phyloP scores from a whole-genome alignment of 1,140 invertebrate genomes.

The Zaprionus taronus region DNA sequence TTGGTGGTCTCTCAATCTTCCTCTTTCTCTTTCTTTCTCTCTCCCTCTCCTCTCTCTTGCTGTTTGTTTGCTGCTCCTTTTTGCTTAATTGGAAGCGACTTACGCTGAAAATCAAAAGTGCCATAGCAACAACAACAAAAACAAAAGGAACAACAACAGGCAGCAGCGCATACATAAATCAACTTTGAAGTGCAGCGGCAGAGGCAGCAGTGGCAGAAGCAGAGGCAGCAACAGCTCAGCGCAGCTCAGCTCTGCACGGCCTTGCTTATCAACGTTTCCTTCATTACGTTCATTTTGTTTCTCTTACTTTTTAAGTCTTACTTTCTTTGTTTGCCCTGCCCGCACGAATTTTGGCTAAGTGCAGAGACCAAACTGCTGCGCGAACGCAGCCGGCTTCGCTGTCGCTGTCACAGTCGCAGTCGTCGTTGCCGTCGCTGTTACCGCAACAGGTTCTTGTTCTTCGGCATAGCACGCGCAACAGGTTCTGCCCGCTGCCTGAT shows the following conservation, averaged over 20 bases:
- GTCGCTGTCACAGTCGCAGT: slow-evolving; percentile 57
- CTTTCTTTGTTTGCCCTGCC: slow-evolving; percentile 71
- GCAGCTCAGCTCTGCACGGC: slow-evolving; percentile 50
- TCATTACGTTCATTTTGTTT: slow-evolving; percentile 52
- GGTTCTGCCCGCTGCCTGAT: slow-evolving; percentile 61
- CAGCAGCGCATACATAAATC: slow-evolving; percentile 63
- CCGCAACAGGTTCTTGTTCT: slow-evolving; percentile 77
- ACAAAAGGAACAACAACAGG: slow-evolving; percentile 15
- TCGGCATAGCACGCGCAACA: slow-evolving; percentile 67
- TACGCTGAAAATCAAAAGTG: slow-evolving; percentile 77
- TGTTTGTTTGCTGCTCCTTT: slow-evolving; percentile 13
- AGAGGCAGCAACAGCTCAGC: slow-evolving; percentile 14
- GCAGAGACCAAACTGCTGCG: slow-evolving; percentile 46
- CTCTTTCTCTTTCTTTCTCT: background rate
- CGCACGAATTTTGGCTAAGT: slow-evolving; percentile 64
- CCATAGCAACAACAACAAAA: slow-evolving; percentile 39
- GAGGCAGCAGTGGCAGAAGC: background rate
- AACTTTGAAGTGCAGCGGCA: slow-evolving; percentile 70
- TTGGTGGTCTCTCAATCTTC: slow-evolving; percentile 43
- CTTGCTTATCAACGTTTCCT: slow-evolving; percentile 73
- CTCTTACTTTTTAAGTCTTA: slow-evolving; percentile 58
- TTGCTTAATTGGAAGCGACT: slow-evolving; percentile 53
- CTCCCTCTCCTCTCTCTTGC: background rate
- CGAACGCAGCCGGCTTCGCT: slow-evolving; percentile 36
- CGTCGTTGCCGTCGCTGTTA: slow-evolving; percentile 57